phyloP scores from a whole-genome alignment of 92 coral and sea anemone species.

The Umimayanthus chanpuru region DNA sequence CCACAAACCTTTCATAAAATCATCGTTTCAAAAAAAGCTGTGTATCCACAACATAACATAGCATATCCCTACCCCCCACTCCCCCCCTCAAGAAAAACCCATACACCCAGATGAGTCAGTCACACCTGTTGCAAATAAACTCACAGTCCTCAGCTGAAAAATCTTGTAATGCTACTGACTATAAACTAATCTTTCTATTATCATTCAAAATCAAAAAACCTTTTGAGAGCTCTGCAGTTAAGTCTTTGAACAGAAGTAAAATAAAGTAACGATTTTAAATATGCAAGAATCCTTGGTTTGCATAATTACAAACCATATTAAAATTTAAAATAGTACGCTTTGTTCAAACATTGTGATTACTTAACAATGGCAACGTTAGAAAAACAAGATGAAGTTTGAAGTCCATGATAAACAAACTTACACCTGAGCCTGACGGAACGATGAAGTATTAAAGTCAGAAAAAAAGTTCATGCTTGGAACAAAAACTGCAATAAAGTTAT shows the following conservation, averaged over 20 bases:
- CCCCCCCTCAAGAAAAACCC: too few relatives aligned
- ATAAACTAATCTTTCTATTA: not conserved
- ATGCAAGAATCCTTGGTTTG: constrained; percentile 6
- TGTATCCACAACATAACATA: not conserved
- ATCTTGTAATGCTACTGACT: not conserved
- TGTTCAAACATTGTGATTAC: not conserved
- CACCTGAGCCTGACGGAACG: not conserved
- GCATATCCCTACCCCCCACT: too few relatives aligned
- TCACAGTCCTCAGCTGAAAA: too few relatives aligned
- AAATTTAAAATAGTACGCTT: not conserved
- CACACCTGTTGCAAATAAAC: too few relatives aligned
- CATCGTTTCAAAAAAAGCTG: too few relatives aligned
- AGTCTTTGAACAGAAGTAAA: too few relatives aligned
- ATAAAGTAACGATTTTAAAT: too few relatives aligned
- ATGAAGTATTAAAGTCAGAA: not conserved
- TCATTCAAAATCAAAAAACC: too few relatives aligned
- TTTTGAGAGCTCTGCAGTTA: too few relatives aligned
- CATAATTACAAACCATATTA: not conserved
- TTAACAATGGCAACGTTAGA: not conserved
- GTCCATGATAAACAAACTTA: not conserved
- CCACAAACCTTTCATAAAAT: not conserved
- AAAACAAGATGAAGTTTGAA: constrained; percentile 16
- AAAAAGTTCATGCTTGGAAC: too few relatives aligned
- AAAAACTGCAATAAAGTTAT: not conserved
- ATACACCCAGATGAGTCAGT: too few relatives aligned